These are phyloP conservation scores for Pyxicephalus adspersus DNA, from an alignment of 2,113 vertebrate species.

Conservation along the genomic window DNA sequence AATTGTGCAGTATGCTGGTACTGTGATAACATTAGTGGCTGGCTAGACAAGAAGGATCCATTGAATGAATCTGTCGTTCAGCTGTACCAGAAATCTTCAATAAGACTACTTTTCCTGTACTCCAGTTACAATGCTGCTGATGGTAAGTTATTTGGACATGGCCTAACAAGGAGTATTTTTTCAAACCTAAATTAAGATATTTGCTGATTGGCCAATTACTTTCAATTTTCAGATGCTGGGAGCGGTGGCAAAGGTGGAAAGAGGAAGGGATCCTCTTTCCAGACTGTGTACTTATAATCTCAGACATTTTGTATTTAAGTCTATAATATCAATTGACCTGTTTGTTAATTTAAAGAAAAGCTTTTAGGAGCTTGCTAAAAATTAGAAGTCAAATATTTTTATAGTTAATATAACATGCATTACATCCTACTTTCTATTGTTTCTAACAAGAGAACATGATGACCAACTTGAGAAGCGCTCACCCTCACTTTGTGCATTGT, in stretches of 20 bases:
- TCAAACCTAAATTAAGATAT: conserved; percentile 20
- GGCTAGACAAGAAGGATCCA: conserved; percentile 82
- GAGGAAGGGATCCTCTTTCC: conserved; percentile 94
- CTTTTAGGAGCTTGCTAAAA: too few relatives aligned
- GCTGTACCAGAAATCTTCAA: too few relatives aligned
- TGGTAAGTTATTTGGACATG: too few relatives aligned
- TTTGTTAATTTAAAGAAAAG: not conserved
- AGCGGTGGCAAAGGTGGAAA: conserved; percentile 76
- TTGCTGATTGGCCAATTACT: too few relatives aligned
- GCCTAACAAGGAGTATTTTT: not conserved
- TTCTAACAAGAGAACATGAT: conserved; percentile 83
- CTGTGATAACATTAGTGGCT: conserved; percentile 70
- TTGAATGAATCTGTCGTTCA: too few relatives aligned
- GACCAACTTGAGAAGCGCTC: too few relatives aligned
- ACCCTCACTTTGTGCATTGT: conserved; percentile 91
- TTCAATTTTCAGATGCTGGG: conserved; percentile 69
- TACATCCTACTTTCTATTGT: not conserved
- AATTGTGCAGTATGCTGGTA: conserved; percentile 46
- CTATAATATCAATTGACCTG: too few relatives aligned
- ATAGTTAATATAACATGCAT: not conserved
- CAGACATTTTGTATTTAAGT: conserved; percentile 66
- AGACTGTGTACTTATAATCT: conserved; percentile 92
- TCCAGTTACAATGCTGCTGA: too few relatives aligned
- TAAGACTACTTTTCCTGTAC: too few relatives aligned
- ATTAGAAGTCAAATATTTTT: too few relatives aligned